Base-by-base conservation (phyloP, 2,797 vertebrate genomes). In the Smutsia gigantea region DNA sequence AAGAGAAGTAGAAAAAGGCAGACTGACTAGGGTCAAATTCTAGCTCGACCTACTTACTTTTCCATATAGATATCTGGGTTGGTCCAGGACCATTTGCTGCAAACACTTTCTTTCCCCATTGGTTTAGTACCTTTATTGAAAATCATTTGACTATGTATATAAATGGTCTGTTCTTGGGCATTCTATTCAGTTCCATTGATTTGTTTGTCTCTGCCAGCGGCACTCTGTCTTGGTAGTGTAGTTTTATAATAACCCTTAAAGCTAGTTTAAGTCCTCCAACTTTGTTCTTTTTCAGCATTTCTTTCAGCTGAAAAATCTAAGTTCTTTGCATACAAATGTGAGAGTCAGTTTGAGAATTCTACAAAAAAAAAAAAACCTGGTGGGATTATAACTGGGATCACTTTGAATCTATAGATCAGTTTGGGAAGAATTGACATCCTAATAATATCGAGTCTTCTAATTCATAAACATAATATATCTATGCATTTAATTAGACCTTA, bases 311-410 rank as follows among this genome's bases (percentile, higher is more conserved):
- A 46, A 46, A 46, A 63, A 19, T 71, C 18, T 93, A 82, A 13
- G 27, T 46, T 92, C 31, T 93, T 88, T 92, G n/a, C 21, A 19
- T 66, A 92, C 51, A 29, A 94, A 59, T 72, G 18, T 59, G 23
- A 86, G 21, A 83, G 46, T 83, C 17, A 27, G n/a, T 68, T 82
- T 84, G 46, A 81, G 31, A 72, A 83, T 95, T 92, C 64, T 95
- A 74, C n/a, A 46, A 87, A 87, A 90, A 46, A 25, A 46, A 46
- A 46, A 46, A 46, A 7, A 42, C 42, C 10, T 23, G 7, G 31
- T 91, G n/a, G 29, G 31, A 39, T 88, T 85, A 85, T 77, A 64
- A 57, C n/a, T 46, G 25, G 57, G 66, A 66, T 71, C 79, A 61
- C 53, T 84, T 71, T 84, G 39, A 49, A 27, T 75, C 18, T 27